phyloP scores from a whole-genome alignment of 2,888 invertebrate species.

The Lobophora halterata region DNA sequence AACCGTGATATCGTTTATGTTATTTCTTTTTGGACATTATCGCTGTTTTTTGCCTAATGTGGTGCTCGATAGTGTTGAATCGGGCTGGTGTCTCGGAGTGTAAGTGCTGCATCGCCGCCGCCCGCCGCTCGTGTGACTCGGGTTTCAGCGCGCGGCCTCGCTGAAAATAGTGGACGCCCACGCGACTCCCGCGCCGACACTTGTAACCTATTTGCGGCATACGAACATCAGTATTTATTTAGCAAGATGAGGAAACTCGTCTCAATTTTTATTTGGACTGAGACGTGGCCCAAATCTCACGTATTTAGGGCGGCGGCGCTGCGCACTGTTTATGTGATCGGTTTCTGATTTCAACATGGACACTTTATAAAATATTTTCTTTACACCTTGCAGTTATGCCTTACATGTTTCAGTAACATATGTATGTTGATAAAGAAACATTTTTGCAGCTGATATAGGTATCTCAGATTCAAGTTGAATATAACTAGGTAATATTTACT shows the following conservation, averaged over 20 bases:
- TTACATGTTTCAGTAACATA: no score
- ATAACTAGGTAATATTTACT: no score
- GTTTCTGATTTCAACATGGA: constrained; percentile 40
- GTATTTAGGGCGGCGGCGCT: constrained; percentile 55
- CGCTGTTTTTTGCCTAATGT: constrained; percentile 23
- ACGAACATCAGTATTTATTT: constrained; percentile 74
- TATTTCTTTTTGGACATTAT: constrained; percentile 30
- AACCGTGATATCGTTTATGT: constrained; percentile 47
- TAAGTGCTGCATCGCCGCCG: constrained; percentile 32
- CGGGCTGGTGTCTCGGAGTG: constrained; percentile 27
- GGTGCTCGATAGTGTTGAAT: constrained; percentile 32
- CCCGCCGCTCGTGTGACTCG: constrained; percentile 61
- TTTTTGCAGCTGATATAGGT: no score
- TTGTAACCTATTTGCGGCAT: constrained; percentile 76
- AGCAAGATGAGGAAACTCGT: constrained; percentile 74
- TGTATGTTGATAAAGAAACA: no score
- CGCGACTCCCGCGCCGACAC: constrained; percentile 46
- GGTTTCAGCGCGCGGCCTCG: constrained; percentile 74
- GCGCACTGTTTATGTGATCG: constrained; percentile 33
- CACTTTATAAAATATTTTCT: no score
- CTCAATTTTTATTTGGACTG: constrained; percentile 68
- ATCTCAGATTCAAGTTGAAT: no score
- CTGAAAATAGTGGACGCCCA: constrained; percentile 72
- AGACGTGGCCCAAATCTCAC: constrained; percentile 67
- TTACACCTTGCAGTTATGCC: no score